Evolutionary conservation across 2,113 vertebrate species (phyloP), one percentile per base, ranked within the genome.

Genomic region (Ursus arctos): DNA sequence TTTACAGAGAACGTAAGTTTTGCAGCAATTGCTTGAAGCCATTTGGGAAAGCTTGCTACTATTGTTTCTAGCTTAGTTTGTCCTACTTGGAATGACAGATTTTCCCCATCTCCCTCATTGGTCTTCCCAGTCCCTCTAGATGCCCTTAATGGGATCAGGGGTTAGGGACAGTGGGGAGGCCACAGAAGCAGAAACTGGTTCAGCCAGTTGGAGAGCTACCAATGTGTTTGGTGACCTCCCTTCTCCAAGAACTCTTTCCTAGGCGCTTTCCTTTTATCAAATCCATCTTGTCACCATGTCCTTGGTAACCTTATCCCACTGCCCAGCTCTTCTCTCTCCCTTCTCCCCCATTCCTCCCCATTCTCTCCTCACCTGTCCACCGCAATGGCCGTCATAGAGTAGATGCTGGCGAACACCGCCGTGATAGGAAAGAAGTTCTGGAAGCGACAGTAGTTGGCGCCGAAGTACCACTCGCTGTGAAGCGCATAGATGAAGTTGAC

Each of bases 381-480:
- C 5, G 99, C 99, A 71, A 99, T 99, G 0, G 99, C 99, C 18
- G 99, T 99, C 99, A 99, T 99, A 92, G 99, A 99, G 98, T 99
- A 99, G 99, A 99, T 99, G 99, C 99, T 99, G 92, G 99, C 99
- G 65, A 99, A 99, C 97, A 99, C 99, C 0, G 99, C 99, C 1
- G 99, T 99, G 91, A 99, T 99, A 1, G 99, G 99, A 97, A 99
- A 99, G 98, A 99, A 99, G 99, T 99, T 99, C 98, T 99, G 99
- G 98, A 99, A 99, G 98, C 99, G 99, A 97, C 99, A 99, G 97
- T 99, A 99, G 80, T 99, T 99, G 91, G 99, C 99, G 3, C 99
- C 99, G 67, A 99, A 99, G 99, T 99, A 99, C 99, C 99, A 99
- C 71, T 99, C 99, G 0, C 99, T 99, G 98, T 99, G 99, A 11